Conservation (phyloP, 2,113 vertebrate genomes). For the Corvus cornix region DNA sequence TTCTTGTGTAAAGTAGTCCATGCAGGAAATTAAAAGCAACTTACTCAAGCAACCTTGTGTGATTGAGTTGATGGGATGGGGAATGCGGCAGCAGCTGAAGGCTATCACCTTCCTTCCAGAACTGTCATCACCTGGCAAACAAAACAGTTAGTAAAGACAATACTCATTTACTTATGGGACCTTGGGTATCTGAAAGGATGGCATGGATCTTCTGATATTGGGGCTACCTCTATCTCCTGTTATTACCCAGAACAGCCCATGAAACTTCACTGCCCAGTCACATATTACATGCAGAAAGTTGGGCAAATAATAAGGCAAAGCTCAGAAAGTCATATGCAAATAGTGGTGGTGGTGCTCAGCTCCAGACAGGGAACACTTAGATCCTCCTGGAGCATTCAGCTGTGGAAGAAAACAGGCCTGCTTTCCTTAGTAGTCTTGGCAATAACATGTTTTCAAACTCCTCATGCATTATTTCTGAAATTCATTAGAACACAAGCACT, state of each 20-base stretch:
- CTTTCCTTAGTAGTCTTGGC: background rate
- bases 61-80: conserved; percentile 85
- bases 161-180: background rate
- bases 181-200: background rate
- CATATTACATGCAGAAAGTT: background rate
- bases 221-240: background rate
- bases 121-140: conserved; percentile 79
- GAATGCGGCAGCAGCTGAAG: conserved; percentile 87
- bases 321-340: background rate
- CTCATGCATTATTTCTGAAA: background rate
- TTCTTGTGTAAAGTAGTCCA: background rate
- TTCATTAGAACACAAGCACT: background rate
- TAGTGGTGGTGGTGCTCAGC: background rate
- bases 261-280: background rate
- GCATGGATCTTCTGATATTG: background rate
- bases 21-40: background rate
- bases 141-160: background rate
- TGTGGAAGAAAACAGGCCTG: background rate
- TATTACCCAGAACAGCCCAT: background rate
- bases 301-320: background rate
- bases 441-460: background rate
- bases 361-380: background rate
- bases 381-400: background rate
- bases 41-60: conserved; percentile 83
- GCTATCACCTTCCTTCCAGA: conserved; percentile 82